phyloP scores from a whole-genome alignment of 2,113 vertebrate genomes.

The Nerophis lumbriciformis region DNA sequence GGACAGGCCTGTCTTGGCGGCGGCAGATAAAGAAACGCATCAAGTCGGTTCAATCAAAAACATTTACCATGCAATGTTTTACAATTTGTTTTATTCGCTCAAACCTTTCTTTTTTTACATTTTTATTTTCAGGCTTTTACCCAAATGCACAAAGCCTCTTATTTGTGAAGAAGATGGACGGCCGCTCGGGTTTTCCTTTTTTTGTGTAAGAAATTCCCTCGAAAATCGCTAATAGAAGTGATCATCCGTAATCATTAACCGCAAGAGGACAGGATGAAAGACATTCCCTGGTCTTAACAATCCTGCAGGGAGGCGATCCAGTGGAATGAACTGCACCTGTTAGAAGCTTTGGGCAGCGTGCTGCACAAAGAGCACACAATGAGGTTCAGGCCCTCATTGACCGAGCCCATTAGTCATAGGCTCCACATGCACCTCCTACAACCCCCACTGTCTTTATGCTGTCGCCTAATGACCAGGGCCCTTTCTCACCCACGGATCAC shows the following conservation, averaged over 20 bases:
- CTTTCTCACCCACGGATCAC: constrained; percentile 67
- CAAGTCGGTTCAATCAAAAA: constrained; percentile 29
- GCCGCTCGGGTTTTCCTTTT: background rate
- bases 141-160: constrained; percentile 7
- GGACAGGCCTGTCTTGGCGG: constrained; percentile 59
- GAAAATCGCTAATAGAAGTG: constrained; percentile 29
- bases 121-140: constrained; percentile 3
- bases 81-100: constrained; percentile 32
- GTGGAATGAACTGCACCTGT: constrained; percentile 71
- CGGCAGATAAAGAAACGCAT: constrained; percentile 53
- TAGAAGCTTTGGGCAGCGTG: constrained; percentile 75
- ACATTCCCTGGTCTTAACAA: constrained; percentile 59
- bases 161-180: constrained; percentile 9
- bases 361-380: constrained; percentile 78
- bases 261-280: constrained; percentile 52
- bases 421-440: constrained; percentile 68
- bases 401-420: constrained; percentile 80
- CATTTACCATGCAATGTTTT: constrained; percentile 28
- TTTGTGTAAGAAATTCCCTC: background rate
- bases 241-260: constrained; percentile 59
- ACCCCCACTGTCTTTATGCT: constrained; percentile 62
- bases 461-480: constrained; percentile 59
- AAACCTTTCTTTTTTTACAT: constrained; percentile 21
- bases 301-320: constrained; percentile 47
- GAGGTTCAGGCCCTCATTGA: constrained; percentile 72